Conservation (phyloP, 1,140 invertebrate genomes). For the Pseudomyrmex pallidus region DNA sequence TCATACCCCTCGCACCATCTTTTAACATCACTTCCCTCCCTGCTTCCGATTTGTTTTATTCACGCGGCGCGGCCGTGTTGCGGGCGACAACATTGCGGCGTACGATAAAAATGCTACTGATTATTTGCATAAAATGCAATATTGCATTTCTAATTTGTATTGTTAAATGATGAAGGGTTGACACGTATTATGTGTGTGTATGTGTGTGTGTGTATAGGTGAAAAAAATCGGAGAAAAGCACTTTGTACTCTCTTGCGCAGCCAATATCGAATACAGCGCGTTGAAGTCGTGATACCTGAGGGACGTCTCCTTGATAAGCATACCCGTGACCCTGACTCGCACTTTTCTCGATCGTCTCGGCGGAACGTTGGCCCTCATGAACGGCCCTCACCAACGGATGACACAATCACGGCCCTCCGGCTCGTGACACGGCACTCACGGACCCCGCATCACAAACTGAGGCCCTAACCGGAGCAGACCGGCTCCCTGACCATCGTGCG, state of each 20-base stretch:
- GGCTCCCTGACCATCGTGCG: conserved; percentile 46
- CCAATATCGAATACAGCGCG: not conserved
- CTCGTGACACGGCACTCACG: conserved; percentile 76
- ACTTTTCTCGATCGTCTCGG: conserved; percentile 66
- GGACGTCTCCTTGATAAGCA: conserved; percentile 84
- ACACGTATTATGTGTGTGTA: not conserved
- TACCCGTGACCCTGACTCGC: conserved; percentile 71
- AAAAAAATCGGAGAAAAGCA: not conserved
- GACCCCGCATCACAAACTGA: conserved; percentile 82
- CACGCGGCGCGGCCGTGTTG: not conserved
- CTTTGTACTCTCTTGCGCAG: not conserved
- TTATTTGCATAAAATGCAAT: not conserved
- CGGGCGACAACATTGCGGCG: not conserved
- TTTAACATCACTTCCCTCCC: not conserved
- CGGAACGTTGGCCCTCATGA: conserved; percentile 65
- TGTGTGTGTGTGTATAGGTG: not conserved
- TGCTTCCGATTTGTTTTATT: not conserved
- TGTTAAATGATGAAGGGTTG: not conserved
- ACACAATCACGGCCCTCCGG: conserved; percentile 80
- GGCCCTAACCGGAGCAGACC: conserved; percentile 59
- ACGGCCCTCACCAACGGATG: conserved; percentile 75
- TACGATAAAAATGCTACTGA: not conserved
- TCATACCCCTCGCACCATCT: not conserved
- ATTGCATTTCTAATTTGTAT: not conserved
- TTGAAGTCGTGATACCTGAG: conserved; percentile 78